Percentiles rank a stretch among this genome's conserved stretches.
Evolutionary conservation across 2,113 vertebrate species (phyloP).

Genomic region (Perca flavescens): DNA sequence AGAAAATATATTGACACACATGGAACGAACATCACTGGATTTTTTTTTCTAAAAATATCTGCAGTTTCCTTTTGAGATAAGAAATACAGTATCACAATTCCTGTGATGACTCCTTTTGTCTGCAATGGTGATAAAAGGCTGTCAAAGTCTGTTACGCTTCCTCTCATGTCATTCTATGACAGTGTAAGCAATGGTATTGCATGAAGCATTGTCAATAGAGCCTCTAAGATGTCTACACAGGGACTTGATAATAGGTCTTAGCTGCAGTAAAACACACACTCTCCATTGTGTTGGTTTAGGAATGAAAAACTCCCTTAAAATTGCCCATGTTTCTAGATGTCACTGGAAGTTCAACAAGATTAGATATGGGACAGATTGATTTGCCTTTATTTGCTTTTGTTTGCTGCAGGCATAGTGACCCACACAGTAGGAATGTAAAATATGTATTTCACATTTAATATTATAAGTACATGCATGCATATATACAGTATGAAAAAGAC

Average conservation of each 20-base stretch:
- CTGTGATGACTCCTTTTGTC: constrained; percentile 40
- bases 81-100: constrained; percentile 14
- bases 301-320: constrained; percentile 72
- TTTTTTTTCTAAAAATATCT: constrained; percentile 44
- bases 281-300: constrained; percentile 65
- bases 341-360: constrained; percentile 81
- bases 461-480: background rate
- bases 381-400: constrained; percentile 60
- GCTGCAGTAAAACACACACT: constrained; percentile 68
- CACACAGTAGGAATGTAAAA: constrained; percentile 46
- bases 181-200: constrained; percentile 52
- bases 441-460: constrained; percentile 42
- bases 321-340: constrained; percentile 75
- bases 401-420: constrained; percentile 35
- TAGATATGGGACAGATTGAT: constrained; percentile 75
- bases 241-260: constrained; percentile 71
- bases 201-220: constrained; percentile 66
- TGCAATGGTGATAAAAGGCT: constrained; percentile 51
- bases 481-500: constrained; percentile 10
- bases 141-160: constrained; percentile 65
- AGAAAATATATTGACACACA: constrained; percentile 39
- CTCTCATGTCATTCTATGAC: constrained; percentile 62
- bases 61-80: constrained; percentile 26
- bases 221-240: constrained; percentile 64
- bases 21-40: background rate